These are phyloP conservation scores for Thecocarcelia acutangulata DNA, from an alignment of 2,888 invertebrate genomes.

Conservation along the genomic window DNA sequence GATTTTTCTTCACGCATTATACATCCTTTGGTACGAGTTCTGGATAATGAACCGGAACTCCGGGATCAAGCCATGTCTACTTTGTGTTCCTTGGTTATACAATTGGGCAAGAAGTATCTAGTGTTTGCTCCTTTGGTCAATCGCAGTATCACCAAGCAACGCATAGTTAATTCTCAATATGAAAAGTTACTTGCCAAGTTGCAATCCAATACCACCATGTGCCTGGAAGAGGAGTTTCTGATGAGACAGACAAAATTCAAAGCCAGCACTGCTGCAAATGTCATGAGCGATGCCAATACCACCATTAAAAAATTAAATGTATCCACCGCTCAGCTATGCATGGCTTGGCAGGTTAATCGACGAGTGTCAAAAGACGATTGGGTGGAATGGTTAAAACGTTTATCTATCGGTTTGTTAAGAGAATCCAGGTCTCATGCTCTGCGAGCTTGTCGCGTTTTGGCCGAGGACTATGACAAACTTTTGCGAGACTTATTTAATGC, in stretches of 20 bases:
- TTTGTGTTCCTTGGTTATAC: slow-evolving; percentile 91
- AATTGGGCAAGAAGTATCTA: slow-evolving; percentile 93
- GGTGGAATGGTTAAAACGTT: slow-evolving; percentile 96
- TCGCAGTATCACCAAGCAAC: slow-evolving; percentile 90
- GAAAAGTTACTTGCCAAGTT: slow-evolving; percentile 89
- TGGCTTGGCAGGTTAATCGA: slow-evolving; percentile 95
- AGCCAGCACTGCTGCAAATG: slow-evolving; percentile 83
- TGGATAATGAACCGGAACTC: slow-evolving; percentile 90
- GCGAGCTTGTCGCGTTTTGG: slow-evolving; percentile 94
- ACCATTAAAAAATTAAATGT: slow-evolving; percentile 90
- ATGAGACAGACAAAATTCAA: slow-evolving; percentile 86
- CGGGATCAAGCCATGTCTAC: slow-evolving; percentile 94
- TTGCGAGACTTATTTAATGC: slow-evolving; percentile 98
- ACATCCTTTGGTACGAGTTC: slow-evolving; percentile 93
- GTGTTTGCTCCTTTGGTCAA: slow-evolving; percentile 96
- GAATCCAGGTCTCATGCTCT: slow-evolving; percentile 97
- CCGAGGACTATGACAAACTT: slow-evolving; percentile 97
- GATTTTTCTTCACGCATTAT: slow-evolving; percentile 96
- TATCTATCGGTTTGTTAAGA: slow-evolving; percentile 95
- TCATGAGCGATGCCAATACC: slow-evolving; percentile 64
- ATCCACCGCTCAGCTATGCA: slow-evolving; percentile 90
- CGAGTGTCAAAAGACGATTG: slow-evolving; percentile 98
- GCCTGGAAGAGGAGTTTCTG: slow-evolving; percentile 89
- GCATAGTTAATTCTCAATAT: slow-evolving; percentile 89
- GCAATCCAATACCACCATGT: slow-evolving; percentile 87